phyloP scores from a whole-genome alignment of 2,113 vertebrate genomes.

The Hipposideros armiger region DNA sequence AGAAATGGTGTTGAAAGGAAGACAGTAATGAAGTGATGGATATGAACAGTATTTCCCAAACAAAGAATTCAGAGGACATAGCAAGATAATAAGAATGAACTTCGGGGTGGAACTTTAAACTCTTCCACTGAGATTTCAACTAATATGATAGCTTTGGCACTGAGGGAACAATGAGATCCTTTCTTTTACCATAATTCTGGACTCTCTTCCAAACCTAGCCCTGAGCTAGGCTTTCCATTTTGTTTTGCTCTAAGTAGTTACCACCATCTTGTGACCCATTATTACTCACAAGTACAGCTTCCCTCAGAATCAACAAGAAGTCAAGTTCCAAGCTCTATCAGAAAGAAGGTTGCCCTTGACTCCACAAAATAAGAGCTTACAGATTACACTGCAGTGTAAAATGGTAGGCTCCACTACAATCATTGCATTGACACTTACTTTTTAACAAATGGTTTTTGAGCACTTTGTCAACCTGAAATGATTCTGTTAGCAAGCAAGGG shows the following conservation, averaged over 20 bases:
- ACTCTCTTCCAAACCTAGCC: neutral
- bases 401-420: neutral
- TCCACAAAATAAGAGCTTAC: neutral
- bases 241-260: neutral
- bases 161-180: neutral
- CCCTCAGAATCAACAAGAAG: neutral
- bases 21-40: neutral
- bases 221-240: neutral
- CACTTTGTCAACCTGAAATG: neutral
- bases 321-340: neutral
- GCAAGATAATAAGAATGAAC: neutral
- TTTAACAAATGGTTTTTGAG: neutral
- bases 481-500: neutral
- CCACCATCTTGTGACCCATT: neutral
- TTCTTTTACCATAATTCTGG: neutral
- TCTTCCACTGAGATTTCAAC: neutral
- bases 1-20: neutral
- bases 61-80: neutral
- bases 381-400: neutral
- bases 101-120: neutral
- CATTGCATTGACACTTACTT: neutral
- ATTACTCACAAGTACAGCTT: neutral
- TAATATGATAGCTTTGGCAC: neutral
- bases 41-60: neutral
- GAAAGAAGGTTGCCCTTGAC: neutral